phyloP scores from a whole-genome alignment of 2,888 invertebrate genomes.

The Chrysotoxum bicinctum region DNA sequence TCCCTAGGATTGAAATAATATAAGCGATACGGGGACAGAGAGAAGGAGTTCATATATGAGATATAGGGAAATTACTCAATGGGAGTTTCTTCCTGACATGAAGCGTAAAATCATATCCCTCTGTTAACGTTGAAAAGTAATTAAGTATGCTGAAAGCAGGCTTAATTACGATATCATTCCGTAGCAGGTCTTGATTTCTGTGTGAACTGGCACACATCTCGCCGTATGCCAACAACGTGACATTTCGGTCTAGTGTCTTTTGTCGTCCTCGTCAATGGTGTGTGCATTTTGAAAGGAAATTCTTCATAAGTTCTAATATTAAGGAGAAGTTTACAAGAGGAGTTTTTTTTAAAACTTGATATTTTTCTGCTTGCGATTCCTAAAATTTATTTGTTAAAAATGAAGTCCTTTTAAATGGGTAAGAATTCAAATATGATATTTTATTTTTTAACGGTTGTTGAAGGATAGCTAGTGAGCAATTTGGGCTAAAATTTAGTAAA shows the following conservation, averaged over 20 bases:
- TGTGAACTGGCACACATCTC: background rate
- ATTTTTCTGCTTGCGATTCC: too few relatives aligned
- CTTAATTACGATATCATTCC: slow-evolving; percentile 78
- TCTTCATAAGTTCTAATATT: too few relatives aligned
- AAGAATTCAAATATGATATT: too few relatives aligned
- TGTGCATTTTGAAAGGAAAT: too few relatives aligned
- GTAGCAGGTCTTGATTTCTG: slow-evolving; percentile 26
- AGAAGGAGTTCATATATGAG: background rate
- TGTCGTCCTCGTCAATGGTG: too few relatives aligned
- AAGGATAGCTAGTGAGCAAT: too few relatives aligned
- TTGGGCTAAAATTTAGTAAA: too few relatives aligned
- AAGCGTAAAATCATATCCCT: slow-evolving; percentile 60
- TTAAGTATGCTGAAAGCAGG: slow-evolving; percentile 77
- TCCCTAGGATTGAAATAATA: background rate
- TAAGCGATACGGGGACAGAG: background rate
- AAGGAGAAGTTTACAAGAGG: too few relatives aligned
- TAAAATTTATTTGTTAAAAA: too few relatives aligned
- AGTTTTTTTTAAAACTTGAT: too few relatives aligned
- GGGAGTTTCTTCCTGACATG: slow-evolving; percentile 43
- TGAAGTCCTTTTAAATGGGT: too few relatives aligned
- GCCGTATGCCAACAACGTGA: background rate
- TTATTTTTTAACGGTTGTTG: too few relatives aligned
- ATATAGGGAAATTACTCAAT: slow-evolving; percentile 36
- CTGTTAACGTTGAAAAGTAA: slow-evolving; percentile 78
- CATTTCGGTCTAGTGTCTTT: background rate